A percentile compares a stretch with the other conserved stretches of the same genome.
phyloP scores from a whole-genome alignment of 53 echinoderm and acorn worm species.

The Crossaster papposus region DNA sequence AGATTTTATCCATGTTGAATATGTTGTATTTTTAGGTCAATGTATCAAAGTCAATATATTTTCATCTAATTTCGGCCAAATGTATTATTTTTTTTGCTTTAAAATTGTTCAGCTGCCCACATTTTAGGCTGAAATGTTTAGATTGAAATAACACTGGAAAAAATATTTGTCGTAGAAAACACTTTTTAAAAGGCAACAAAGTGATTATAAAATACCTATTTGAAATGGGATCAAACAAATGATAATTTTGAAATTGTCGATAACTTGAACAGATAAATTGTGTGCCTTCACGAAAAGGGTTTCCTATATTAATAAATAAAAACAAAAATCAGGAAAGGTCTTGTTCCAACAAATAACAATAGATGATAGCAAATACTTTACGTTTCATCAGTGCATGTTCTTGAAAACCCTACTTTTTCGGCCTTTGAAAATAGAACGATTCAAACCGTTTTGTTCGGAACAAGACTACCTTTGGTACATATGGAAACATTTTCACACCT shows the following conservation, averaged over 20 bases:
- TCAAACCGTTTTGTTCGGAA: neutral
- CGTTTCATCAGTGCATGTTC: too few species aligned
- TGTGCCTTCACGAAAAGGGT: neutral
- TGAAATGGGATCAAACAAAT: neutral
- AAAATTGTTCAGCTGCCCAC: neutral
- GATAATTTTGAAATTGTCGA: neutral
- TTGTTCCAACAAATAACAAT: neutral
- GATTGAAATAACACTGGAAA: slow-evolving; percentile 1
- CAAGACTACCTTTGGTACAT: neutral
- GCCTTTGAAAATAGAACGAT: neutral
- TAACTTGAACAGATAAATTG: too few species aligned
- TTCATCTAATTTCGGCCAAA: too few species aligned
- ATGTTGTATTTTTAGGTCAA: too few species aligned
- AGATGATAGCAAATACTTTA: too few species aligned
- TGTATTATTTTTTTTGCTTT: too few species aligned
- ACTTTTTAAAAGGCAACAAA: slow-evolving; percentile 1
- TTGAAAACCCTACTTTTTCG: neutral
- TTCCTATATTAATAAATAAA: neutral
- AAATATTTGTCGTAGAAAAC: neutral
- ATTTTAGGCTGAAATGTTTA: neutral
- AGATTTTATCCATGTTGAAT: neutral
- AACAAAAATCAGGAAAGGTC: neutral
- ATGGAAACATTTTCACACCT: neutral
- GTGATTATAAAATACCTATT: neutral
- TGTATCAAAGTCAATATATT: too few species aligned